Evolutionary conservation across 2,113 vertebrate species (phyloP).

Genomic region (Elachura formosa): DNA sequence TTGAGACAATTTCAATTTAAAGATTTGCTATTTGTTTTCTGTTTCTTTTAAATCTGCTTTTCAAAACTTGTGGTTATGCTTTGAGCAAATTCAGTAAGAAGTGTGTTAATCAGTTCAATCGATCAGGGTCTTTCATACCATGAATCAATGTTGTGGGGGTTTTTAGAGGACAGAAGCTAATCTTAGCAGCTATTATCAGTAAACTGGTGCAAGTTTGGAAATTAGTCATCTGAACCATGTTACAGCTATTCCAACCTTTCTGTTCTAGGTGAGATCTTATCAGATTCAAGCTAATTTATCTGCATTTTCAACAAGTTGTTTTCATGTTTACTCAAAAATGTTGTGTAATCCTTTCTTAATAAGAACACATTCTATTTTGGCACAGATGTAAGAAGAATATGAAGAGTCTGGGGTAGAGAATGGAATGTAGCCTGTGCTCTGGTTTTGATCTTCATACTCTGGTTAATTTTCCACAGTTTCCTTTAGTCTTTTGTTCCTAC

Average conservation of each 20-base stretch:
- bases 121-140: neutral
- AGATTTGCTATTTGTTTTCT: neutral
- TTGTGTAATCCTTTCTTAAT: neutral
- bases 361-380: neutral
- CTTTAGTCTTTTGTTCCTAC: neutral
- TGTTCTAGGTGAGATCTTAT: conserved; percentile 13
- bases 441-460: neutral
- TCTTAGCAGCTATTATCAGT: neutral
- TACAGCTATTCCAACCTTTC: neutral
- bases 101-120: neutral
- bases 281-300: neutral
- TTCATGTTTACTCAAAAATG: neutral
- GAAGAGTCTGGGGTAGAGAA: neutral
- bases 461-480: neutral
- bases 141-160: neutral
- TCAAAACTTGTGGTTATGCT: neutral
- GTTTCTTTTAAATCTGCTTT: neutral
- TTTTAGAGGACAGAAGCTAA: neutral
- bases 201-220: conserved; percentile 12
- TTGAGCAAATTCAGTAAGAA: neutral
- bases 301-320: neutral
- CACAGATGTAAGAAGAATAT: neutral
- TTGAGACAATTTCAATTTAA: neutral
- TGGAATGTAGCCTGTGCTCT: neutral
- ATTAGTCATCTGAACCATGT: conserved; percentile 20